Percentiles rank a stretch among this genome's conserved stretches.
Conservation (phyloP, 37 sponge, comb jelly and placozoan species). For the Lycopodina hypogea region DNA sequence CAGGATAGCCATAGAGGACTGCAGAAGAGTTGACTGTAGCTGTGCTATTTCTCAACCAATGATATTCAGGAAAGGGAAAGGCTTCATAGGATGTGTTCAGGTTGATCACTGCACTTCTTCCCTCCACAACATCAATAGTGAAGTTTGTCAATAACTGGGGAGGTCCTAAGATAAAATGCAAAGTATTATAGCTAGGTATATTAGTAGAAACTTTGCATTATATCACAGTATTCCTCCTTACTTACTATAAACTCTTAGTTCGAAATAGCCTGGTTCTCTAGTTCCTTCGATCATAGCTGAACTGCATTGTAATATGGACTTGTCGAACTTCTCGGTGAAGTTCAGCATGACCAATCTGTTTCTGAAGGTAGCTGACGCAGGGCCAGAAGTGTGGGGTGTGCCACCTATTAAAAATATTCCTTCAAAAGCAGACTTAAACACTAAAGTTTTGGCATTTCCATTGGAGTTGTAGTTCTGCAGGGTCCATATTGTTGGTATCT, state of each 20-base stretch:
- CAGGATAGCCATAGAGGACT: not conserved
- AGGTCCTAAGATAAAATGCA: not conserved
- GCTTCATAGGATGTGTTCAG: not conserved
- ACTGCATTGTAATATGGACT: not conserved
- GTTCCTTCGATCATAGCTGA: not conserved
- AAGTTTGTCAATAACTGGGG: not conserved
- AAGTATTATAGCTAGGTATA: not conserved
- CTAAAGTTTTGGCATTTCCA: not conserved
- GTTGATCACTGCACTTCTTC: not conserved
- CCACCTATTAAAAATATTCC: not conserved
- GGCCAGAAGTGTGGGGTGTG: not conserved
- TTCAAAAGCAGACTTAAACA: not conserved
- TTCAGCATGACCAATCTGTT: not conserved
- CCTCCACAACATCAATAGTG: not conserved
- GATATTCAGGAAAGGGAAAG: not conserved
- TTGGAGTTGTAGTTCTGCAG: not conserved
- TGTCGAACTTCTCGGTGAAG: not conserved
- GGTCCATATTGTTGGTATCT: not conserved
- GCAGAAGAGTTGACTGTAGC: not conserved
- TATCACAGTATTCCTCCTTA: not conserved
- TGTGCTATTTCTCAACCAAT: constrained; percentile 1
- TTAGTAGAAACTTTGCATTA: not conserved
- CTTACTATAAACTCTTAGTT: constrained; percentile 1
- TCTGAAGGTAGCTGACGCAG: not conserved
- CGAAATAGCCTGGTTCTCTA: not conserved